Conservation (phyloP, 2,888 invertebrate species). For the Leucophenga montana region DNA sequence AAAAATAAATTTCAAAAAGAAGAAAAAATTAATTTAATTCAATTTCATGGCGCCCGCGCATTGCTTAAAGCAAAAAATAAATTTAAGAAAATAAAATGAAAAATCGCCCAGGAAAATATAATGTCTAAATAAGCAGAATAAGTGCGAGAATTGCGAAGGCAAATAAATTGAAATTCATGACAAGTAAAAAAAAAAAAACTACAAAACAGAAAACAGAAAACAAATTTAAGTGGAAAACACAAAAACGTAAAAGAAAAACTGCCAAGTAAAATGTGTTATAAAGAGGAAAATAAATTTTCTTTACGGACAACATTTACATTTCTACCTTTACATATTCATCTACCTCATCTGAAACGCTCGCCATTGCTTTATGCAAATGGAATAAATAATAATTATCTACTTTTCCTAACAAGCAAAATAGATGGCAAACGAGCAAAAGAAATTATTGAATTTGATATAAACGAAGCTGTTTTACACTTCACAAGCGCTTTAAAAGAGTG, state of each 20-base stretch:
- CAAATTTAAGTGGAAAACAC: not conserved
- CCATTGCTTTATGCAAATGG: constrained; percentile 23
- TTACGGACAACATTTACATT: not conserved
- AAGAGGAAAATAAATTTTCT: constrained; percentile 13
- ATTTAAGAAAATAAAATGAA: not conserved
- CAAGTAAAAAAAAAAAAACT: not conserved
- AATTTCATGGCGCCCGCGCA: too few species aligned
- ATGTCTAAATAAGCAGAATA: constrained; percentile 15
- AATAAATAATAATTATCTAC: constrained; percentile 37
- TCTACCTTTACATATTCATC: constrained; percentile 1
- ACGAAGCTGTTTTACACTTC: not conserved
- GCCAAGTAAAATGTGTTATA: not conserved
- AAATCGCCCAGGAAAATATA: not conserved
- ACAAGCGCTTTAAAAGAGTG: not conserved
- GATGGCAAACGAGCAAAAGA: not conserved
- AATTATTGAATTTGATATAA: not conserved
- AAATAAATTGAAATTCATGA: constrained; percentile 15
- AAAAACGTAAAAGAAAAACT: not conserved
- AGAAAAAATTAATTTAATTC: not conserved
- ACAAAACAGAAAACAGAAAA: not conserved
- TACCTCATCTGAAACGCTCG: not conserved
- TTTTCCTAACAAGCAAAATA: constrained; percentile 13
- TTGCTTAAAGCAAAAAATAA: constrained; percentile 5
- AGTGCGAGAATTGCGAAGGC: not conserved
- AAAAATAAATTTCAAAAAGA: not conserved